Conservation (phyloP, 2,113 vertebrate species). For the Pangasianodon hypophthalmus region DNA sequence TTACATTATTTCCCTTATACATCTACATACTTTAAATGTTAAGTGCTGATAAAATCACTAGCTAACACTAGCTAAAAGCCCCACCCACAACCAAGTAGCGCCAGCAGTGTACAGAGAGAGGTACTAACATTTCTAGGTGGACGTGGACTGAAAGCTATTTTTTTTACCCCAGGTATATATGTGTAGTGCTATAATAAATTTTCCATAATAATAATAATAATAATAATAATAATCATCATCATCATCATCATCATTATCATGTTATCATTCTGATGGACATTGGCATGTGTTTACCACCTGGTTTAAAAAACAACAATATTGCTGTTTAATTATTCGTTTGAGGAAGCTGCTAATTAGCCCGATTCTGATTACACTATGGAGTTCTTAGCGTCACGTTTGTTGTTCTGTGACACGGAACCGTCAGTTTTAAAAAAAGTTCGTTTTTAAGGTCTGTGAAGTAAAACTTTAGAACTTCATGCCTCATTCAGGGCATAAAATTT, state of each 20-base stretch:
- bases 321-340: neutral
- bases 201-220: neutral
- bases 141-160: neutral
- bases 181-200: neutral
- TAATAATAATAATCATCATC: neutral
- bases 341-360: neutral
- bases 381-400: neutral
- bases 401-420: neutral
- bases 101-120: neutral
- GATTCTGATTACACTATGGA: neutral
- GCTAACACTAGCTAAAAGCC: neutral
- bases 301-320: neutral
- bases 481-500: slow-evolving; percentile 59
- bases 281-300: neutral
- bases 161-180: neutral
- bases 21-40: no score
- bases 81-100: neutral
- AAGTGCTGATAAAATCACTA: neutral
- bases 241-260: neutral
- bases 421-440: neutral
- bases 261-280: neutral
- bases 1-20: no score
- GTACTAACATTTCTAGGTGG: neutral
- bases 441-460: neutral
- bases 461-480: slow-evolving; percentile 40